These are phyloP conservation scores for Agrilus mali DNA, from an alignment of 2,888 invertebrate genomes.

Conservation along the genomic window DNA sequence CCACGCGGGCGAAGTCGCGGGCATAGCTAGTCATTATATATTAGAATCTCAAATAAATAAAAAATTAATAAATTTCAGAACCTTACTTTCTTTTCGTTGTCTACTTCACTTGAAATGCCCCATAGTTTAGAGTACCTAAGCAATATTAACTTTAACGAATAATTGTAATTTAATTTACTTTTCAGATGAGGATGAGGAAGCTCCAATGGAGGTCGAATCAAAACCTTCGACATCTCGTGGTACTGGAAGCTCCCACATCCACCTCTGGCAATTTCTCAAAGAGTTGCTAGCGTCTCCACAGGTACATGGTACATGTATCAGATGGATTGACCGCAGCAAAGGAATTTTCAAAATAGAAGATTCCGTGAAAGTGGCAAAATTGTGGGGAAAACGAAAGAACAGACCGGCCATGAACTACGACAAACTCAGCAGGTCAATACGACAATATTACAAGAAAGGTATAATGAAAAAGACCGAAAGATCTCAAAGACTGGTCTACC, in stretches of 20 bases:
- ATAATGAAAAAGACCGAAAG: conserved; percentile 99
- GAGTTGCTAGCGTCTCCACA: conserved; percentile 85
- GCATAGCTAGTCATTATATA: too few species aligned
- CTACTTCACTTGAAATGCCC: too few species aligned
- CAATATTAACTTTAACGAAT: too few species aligned
- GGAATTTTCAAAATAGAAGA: conserved; percentile 99
- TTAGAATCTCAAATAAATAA: too few species aligned
- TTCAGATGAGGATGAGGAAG: conserved; percentile 37
- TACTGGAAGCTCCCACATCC: conserved; percentile 72
- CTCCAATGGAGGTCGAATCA: conserved; percentile 17
- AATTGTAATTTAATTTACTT: conserved; percentile 10
- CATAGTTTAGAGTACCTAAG: too few species aligned
- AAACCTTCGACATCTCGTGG: conserved; percentile 24
- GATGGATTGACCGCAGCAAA: conserved; percentile 90
- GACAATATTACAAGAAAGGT: conserved; percentile 98
- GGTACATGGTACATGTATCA: conserved; percentile 84
- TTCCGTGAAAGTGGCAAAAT: conserved; percentile 89
- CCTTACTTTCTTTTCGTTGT: too few species aligned
- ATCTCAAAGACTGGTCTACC: conserved; percentile 95
- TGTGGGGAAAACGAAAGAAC: conserved; percentile 98
- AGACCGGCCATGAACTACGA: conserved; percentile 99
- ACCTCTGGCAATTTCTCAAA: conserved; percentile 97
- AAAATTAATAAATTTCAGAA: too few species aligned
- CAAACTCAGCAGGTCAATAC: conserved; percentile 91
- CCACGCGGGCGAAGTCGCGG: too few species aligned